Evolutionary conservation across 2,888 invertebrate species (phyloP), one percentile per base, ranked within the genome.

Genomic region (Apamea crenata): DNA sequence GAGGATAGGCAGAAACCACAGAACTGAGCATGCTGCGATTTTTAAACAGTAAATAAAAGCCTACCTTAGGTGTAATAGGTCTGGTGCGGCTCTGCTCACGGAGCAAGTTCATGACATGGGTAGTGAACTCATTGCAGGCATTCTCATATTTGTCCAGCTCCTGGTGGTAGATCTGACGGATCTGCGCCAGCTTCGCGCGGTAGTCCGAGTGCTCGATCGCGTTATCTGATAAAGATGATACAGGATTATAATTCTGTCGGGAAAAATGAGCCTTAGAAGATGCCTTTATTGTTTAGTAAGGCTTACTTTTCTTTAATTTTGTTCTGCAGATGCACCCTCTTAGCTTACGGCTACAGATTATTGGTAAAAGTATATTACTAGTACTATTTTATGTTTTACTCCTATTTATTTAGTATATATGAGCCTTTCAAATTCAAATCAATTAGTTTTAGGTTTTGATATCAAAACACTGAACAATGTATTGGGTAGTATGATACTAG

Each of bases 111-210:
- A 99, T 99, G 89, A 99, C 99, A 97, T 99, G 99, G n/a, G 99
- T 99, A 81, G 99, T 99, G 97, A 99, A 99, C 97, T 99, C 99
- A 96, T 99, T 99, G 97, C 99, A 99, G n/a, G 99, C 99, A 97
- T 99, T 99, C 97, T 99, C 99, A 94, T 99, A 99, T 97, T 99
- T 99, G 97, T 99, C 99, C 93, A 99, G 97, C 97, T 99, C 99
- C 96, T 99, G 99, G 96, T 99, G 99, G 97, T 99, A 99, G 92
- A 99, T 99, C 97, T 99, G 99, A 84, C 99, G 98, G 95, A 99
- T 99, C 97, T 99, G 99, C 25, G 99, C 99, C 92, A 99, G 97
- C 97, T 99, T 99, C 91, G 99, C 99, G 92, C 99, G 98, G 97
- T 99, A 99, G 97, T 99, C 99, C 83, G 99, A 99, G 97, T 99